Conservation (phyloP, 2,797 vertebrate species). For the Poecilia picta region DNA sequence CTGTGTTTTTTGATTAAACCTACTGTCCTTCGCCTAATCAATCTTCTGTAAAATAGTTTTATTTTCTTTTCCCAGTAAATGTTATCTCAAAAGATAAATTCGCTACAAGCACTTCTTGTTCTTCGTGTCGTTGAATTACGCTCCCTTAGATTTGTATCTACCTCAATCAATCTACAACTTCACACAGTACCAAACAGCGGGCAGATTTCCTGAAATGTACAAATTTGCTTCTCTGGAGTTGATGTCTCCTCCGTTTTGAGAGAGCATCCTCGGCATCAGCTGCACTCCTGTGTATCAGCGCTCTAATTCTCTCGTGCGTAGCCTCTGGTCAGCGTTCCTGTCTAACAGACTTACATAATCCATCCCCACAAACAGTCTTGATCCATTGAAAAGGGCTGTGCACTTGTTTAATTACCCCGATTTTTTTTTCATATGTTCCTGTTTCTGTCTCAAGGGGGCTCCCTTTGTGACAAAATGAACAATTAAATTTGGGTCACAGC, state of each 20-base stretch:
- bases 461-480: slow-evolving; percentile 75
- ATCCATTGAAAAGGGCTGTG: slow-evolving; percentile 61
- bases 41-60: background rate
- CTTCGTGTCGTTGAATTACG: background rate
- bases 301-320: slow-evolving; percentile 48
- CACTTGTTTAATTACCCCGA: slow-evolving; percentile 77
- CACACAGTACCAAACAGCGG: background rate
- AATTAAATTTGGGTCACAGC: slow-evolving; percentile 82
- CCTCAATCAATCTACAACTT: background rate
- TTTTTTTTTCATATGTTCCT: slow-evolving; percentile 52
- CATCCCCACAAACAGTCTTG: slow-evolving; percentile 47
- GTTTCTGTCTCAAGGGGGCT: slow-evolving; percentile 72
- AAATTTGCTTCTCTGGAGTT: slow-evolving; percentile 26
- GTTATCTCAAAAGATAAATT: background rate
- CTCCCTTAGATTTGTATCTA: background rate
- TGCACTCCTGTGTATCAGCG: slow-evolving; percentile 57
- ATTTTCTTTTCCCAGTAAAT: background rate
- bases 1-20: background rate
- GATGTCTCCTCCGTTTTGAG: slow-evolving; percentile 49
- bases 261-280: slow-evolving; percentile 36
- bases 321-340: slow-evolving; percentile 59
- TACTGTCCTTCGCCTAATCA: background rate
- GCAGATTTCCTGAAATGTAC: slow-evolving; percentile 36
- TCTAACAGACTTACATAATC: slow-evolving; percentile 66
- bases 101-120: background rate